Base-by-base conservation (phyloP, 2,888 invertebrate species). In the Melanostoma scalare region DNA sequence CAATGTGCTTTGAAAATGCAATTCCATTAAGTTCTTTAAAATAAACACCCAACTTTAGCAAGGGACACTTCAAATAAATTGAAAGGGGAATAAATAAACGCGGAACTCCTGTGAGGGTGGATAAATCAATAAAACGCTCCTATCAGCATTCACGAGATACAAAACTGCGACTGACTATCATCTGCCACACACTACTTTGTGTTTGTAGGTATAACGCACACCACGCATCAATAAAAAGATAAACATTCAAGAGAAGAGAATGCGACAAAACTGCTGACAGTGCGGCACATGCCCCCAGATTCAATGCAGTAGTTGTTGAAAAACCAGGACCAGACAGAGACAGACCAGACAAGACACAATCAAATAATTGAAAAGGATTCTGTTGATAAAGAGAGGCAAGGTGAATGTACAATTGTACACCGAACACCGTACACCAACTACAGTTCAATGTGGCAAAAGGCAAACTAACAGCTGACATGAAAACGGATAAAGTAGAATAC, bases 211-310 rank as follows among this genome's bases (percentile, higher is more conserved):
- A 10, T 20, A 52, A 78, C 72, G 73, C 73, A 72, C 58, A 53
- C 52, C 42, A 74, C 74, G 60, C 74, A 68, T 60, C 52, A 9
- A 6, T 35, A 44, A 53, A 61, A 61, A 68, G 53, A 55, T 55
- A 46, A 61, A 61, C 33, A 60, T 10, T 6, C 2, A 20, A 3
- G 61, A 20, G 20, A 20, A 20, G 4, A 20, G 44, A 60, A 46
- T 61, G 78, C 79, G 73, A 60, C 68, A 79, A 79, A 61, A 68
- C 55, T 53, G 73, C 61, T 73, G 55, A 78, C 67, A 55, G 35
- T 55, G 68, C 58, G 46, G 78, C 78, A 67, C 78, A 73, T 67
- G 73, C 53, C 67, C 53, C 42, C 33, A 35, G n/a, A 30, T 10
- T 55, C 60, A 73, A 73, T 73, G 73, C 78, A 65, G 78, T 67